A percentile compares a stretch with the other conserved stretches of the same genome.
These are phyloP conservation scores for Cybosia mesomella DNA, from an alignment of 2,888 invertebrate genomes.

Conservation along the genomic window DNA sequence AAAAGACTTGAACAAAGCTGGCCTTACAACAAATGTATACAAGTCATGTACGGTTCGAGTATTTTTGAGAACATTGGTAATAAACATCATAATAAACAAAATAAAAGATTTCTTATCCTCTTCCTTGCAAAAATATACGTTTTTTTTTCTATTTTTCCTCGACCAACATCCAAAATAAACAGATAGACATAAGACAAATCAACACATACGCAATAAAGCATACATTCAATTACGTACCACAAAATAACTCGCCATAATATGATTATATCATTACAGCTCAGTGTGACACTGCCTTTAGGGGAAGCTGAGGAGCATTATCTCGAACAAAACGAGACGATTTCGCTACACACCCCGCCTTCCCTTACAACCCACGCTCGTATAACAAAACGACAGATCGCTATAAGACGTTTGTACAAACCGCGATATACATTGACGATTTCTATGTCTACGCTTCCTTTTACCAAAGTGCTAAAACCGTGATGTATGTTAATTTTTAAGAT, in stretches of 20 bases:
- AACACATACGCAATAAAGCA: slow-evolving; percentile 21
- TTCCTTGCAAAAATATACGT: slow-evolving; percentile 8
- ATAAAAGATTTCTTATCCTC: background rate
- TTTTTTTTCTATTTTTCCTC: slow-evolving; percentile 2
- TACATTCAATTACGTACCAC: slow-evolving; percentile 43
- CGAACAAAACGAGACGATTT: slow-evolving; percentile 72
- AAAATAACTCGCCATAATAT: slow-evolving; percentile 46
- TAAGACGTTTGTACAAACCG: slow-evolving; percentile 14
- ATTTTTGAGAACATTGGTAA: background rate
- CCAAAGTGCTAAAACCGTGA: slow-evolving; percentile 17
- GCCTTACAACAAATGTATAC: background rate
- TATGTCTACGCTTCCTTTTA: slow-evolving; percentile 5
- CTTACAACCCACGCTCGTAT: slow-evolving; percentile 31
- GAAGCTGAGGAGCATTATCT: slow-evolving; percentile 65
- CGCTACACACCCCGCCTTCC: slow-evolving; percentile 56
- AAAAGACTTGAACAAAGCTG: background rate
- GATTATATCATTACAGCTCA: slow-evolving; percentile 34
- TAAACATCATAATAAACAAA: slow-evolving; percentile 1
- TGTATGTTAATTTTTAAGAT: slow-evolving; percentile 19
- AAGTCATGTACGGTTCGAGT: background rate
- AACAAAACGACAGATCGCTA: slow-evolving; percentile 16
- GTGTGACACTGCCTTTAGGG: slow-evolving; percentile 45
- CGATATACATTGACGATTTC: slow-evolving; percentile 31
- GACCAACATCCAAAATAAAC: slow-evolving; percentile 10
- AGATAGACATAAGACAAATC: slow-evolving; percentile 18